Conservation (phyloP, 2,113 vertebrate species). For the Bos indicus region DNA sequence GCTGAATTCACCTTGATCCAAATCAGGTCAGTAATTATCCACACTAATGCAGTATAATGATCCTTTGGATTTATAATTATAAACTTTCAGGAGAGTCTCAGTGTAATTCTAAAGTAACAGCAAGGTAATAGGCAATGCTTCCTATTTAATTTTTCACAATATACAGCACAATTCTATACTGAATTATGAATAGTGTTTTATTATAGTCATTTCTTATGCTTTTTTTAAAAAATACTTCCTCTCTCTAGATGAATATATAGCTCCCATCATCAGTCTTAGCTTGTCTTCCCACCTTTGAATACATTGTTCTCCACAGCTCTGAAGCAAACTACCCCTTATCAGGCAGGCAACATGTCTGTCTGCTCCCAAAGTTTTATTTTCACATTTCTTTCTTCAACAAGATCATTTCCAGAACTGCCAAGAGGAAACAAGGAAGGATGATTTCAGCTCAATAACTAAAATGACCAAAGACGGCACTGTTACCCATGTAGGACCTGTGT, state of each 20-base stretch:
- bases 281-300: not conserved
- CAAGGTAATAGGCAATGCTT: constrained; percentile 24
- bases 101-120: constrained; percentile 38
- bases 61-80: constrained; percentile 49
- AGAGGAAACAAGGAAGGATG: not conserved
- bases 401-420: not conserved
- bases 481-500: not conserved
- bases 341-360: not conserved
- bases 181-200: not conserved
- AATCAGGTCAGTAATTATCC: constrained; percentile 54
- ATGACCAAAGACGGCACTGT: not conserved
- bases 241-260: not conserved
- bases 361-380: not conserved
- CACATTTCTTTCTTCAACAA: not conserved
- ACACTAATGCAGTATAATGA: constrained; percentile 48
- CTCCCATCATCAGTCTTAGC: not conserved
- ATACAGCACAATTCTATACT: not conserved
- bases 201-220: not conserved
- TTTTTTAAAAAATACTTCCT: not conserved
- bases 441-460: not conserved
- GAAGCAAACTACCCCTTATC: not conserved
- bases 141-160: constrained; percentile 32
- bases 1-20: constrained; percentile 54
- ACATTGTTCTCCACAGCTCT: not conserved
- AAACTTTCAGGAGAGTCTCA: constrained; percentile 26